Conservation (phyloP, 2,888 invertebrate genomes). For the Pollenia griseotomentosa region DNA sequence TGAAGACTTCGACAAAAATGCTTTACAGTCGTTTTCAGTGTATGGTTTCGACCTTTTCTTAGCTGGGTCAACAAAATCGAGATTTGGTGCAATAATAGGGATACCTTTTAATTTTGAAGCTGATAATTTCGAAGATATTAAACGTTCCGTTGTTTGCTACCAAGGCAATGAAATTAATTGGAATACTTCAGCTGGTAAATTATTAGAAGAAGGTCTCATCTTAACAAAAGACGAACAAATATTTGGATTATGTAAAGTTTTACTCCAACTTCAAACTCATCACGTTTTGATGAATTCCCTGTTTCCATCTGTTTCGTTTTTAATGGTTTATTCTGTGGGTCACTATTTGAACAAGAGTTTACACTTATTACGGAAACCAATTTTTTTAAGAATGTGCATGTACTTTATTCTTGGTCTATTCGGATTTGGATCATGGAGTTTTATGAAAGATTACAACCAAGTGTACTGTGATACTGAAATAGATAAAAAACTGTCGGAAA, state of each 20-base stretch:
- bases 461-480: slow-evolving; percentile 87
- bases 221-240: slow-evolving; percentile 91
- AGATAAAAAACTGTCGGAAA: slow-evolving; percentile 87
- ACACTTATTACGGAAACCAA: slow-evolving; percentile 86
- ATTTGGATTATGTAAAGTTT: slow-evolving; percentile 91
- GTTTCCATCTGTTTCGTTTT: slow-evolving; percentile 85
- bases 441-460: slow-evolving; percentile 88
- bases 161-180: slow-evolving; percentile 87
- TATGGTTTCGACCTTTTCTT: slow-evolving; percentile 90
- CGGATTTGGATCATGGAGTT: slow-evolving; percentile 86
- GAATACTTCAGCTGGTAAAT: slow-evolving; percentile 87
- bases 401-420: slow-evolving; percentile 87
- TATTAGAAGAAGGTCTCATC: slow-evolving; percentile 88
- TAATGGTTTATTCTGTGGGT: slow-evolving; percentile 85
- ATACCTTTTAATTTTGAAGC: slow-evolving; percentile 90
- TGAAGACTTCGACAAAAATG: slow-evolving; percentile 77
- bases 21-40: slow-evolving; percentile 88
- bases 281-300: slow-evolving; percentile 86
- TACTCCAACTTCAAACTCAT: slow-evolving; percentile 87
- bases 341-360: slow-evolving; percentile 85
- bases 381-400: slow-evolving; percentile 81
- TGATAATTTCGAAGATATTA: slow-evolving; percentile 85
- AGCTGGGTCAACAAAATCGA: slow-evolving; percentile 86
- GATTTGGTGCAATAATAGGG: slow-evolving; percentile 89
- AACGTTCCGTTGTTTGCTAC: slow-evolving; percentile 87